Evolutionary conservation across 2,888 invertebrate genomes (phyloP).

Genomic region (Operophtera brumata): DNA sequence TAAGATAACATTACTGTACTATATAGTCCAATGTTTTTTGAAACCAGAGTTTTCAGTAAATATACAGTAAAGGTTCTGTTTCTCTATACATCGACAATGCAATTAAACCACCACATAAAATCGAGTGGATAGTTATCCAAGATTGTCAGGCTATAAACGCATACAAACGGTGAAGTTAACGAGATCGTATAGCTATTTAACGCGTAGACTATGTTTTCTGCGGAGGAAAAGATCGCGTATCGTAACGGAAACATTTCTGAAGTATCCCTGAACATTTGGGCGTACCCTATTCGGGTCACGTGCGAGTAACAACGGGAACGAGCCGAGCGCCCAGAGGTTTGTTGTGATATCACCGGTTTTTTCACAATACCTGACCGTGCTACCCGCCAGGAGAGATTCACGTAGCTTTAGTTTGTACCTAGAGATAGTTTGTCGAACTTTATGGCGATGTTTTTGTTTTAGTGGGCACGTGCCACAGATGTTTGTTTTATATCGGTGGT

Average conservation of each 20-base stretch:
- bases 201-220: conserved; percentile 67
- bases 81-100: not conserved
- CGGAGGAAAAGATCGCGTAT: conserved; percentile 70
- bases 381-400: conserved; percentile 60
- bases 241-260: conserved; percentile 74
- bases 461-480: conserved; percentile 12
- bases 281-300: conserved; percentile 69
- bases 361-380: conserved; percentile 73
- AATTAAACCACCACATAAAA: conserved; percentile 34
- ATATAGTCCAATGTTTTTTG: too few species aligned
- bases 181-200: conserved; percentile 66
- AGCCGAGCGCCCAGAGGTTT: conserved; percentile 71
- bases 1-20: not conserved
- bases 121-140: conserved; percentile 35
- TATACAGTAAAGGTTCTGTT: too few species aligned
- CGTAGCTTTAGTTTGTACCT: conserved; percentile 54
- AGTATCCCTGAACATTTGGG: conserved; percentile 67
- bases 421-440: conserved; percentile 54
- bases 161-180: conserved; percentile 57
- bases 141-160: conserved; percentile 43
- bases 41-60: too few species aligned
- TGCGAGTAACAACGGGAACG: conserved; percentile 69
- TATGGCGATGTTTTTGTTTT: conserved; percentile 56
- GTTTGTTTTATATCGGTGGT: conserved; percentile 15
- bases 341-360: conserved; percentile 76